Conservation (phyloP, 2,797 vertebrate genomes). For the Hybognathus amarus region DNA sequence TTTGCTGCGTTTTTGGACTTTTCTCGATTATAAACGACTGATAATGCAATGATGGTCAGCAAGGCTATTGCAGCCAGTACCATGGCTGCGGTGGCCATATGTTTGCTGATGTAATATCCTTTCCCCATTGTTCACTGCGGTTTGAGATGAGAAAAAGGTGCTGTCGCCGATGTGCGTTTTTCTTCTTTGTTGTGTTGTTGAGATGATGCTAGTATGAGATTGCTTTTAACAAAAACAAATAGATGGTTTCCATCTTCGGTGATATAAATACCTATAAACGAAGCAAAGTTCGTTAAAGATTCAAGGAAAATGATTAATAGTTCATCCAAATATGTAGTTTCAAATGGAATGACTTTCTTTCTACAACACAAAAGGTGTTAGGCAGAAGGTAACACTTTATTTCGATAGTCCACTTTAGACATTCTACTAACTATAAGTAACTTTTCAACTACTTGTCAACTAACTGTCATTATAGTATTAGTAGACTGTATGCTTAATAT, state of each 20-base stretch:
- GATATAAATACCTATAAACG: constrained; percentile 13
- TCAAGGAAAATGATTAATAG: not conserved
- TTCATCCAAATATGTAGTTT: not conserved
- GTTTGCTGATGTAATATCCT: constrained; percentile 86
- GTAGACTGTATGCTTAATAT: too few species aligned
- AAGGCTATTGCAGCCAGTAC: constrained; percentile 71
- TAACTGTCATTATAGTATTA: too few species aligned
- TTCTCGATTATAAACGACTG: constrained; percentile 84
- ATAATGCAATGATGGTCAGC: constrained; percentile 84
- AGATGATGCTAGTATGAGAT: constrained; percentile 24
- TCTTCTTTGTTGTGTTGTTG: not conserved
- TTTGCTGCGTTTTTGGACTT: constrained; percentile 71
- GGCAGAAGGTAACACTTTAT: too few species aligned
- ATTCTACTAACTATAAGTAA: too few species aligned
- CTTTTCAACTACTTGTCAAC: too few species aligned
- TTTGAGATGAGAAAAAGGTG: not conserved
- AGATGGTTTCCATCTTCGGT: not conserved
- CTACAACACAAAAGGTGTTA: not conserved
- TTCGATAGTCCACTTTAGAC: too few species aligned
- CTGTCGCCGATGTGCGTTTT: not conserved
- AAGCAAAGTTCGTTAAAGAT: not conserved
- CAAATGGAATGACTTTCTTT: not conserved
- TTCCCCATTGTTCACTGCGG: constrained; percentile 80
- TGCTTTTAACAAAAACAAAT: constrained; percentile 28
- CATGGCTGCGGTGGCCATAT: constrained; percentile 67